Evolutionary conservation across 2,888 invertebrate species (phyloP).

Genomic region (Dioctria rufipes): DNA sequence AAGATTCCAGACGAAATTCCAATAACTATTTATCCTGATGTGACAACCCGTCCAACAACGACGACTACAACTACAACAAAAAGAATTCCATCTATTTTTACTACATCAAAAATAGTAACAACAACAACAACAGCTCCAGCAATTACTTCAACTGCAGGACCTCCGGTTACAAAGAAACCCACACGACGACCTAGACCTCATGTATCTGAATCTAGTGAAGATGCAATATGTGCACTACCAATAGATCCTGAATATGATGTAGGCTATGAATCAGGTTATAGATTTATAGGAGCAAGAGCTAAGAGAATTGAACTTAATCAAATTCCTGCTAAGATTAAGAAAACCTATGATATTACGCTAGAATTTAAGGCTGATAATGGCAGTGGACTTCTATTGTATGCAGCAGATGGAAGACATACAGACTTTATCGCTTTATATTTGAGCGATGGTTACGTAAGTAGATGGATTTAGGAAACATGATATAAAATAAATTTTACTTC

Average conservation of each 20-base stretch:
- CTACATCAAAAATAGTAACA: slow-evolving; percentile 63
- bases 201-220: slow-evolving; percentile 63
- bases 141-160: slow-evolving; percentile 59
- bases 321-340: slow-evolving; percentile 76
- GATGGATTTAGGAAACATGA: too few species aligned
- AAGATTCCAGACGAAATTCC: slow-evolving; percentile 18
- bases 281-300: slow-evolving; percentile 73
- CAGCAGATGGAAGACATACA: slow-evolving; percentile 75
- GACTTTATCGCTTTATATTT: slow-evolving; percentile 85
- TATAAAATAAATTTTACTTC: slow-evolving; percentile 16
- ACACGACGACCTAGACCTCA: slow-evolving; percentile 63
- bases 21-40: neutral
- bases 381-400: slow-evolving; percentile 89
- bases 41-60: slow-evolving; percentile 60
- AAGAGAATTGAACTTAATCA: slow-evolving; percentile 81
- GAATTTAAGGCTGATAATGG: slow-evolving; percentile 81
- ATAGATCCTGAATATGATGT: slow-evolving; percentile 68
- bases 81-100: slow-evolving; percentile 44
- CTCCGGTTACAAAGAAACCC: slow-evolving; percentile 45
- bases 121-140: slow-evolving; percentile 64
- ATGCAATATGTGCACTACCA: slow-evolving; percentile 67
- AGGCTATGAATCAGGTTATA: slow-evolving; percentile 68
- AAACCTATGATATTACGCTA: slow-evolving; percentile 82
- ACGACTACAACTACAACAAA: slow-evolving; percentile 68
- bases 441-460: slow-evolving; percentile 79